Conservation (phyloP, 2,888 invertebrate species). For the Gari tellinella region DNA sequence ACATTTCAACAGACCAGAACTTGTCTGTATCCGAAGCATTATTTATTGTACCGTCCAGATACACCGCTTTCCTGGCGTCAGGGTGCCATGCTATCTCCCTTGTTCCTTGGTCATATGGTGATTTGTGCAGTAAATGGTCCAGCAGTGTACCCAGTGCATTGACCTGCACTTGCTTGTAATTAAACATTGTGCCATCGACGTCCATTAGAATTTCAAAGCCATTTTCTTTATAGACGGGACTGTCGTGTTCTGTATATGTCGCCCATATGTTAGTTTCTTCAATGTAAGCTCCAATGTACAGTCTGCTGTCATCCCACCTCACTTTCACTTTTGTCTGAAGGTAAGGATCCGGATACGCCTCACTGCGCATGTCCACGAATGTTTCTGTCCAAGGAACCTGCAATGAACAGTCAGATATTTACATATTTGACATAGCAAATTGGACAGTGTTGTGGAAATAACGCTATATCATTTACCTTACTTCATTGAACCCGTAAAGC, state of each 20-base stretch:
- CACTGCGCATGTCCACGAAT: constrained; percentile 61
- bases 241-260: constrained; percentile 24
- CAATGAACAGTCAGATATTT: too few species aligned
- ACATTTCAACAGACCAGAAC: constrained; percentile 47
- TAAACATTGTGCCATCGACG: constrained; percentile 49
- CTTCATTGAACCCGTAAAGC: too few species aligned
- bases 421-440: too few species aligned
- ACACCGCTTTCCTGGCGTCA: constrained; percentile 25
- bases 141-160: constrained; percentile 45
- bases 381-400: constrained; percentile 60
- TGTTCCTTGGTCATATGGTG: constrained; percentile 29
- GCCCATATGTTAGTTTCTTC: constrained; percentile 58
- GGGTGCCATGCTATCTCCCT: constrained; percentile 34
- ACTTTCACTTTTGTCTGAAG: constrained; percentile 57
- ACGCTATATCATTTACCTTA: too few species aligned
- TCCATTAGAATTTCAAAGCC: constrained; percentile 49
- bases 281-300: constrained; percentile 58
- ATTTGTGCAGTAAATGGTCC: constrained; percentile 42
- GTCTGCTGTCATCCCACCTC: constrained; percentile 55
- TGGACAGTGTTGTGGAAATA: too few species aligned
- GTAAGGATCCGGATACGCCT: constrained; percentile 50
- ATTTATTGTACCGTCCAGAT: constrained; percentile 39
- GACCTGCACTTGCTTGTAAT: constrained; percentile 49
- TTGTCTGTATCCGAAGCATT: constrained; percentile 40
- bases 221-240: constrained; percentile 30